Conservation (phyloP, 2,797 vertebrate species). For the Discoglossus pictus region DNA sequence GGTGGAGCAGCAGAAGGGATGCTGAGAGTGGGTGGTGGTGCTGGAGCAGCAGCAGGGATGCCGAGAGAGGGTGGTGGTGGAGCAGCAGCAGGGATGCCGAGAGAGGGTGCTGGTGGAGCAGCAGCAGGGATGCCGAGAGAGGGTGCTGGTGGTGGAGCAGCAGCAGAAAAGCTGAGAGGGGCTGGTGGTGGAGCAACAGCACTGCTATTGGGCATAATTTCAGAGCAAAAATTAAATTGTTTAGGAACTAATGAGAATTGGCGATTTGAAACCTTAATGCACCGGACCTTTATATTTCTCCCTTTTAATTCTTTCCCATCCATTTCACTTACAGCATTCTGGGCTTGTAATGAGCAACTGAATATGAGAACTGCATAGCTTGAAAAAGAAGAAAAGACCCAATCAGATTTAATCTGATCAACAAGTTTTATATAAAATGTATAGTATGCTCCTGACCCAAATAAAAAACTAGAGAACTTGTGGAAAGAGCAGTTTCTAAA, state of each 20-base stretch:
- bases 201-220: not conserved
- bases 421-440: too few species aligned
- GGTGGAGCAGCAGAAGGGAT: too few species aligned
- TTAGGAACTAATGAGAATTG: slow-evolving; percentile 2
- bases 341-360: not conserved
- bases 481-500: too few species aligned
- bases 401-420: too few species aligned
- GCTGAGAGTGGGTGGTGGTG: too few species aligned
- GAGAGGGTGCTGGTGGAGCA: too few species aligned
- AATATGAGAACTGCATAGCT: slow-evolving; percentile 38
- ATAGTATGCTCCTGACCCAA: too few species aligned
- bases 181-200: not conserved
- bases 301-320: slow-evolving; percentile 32
- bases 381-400: not conserved
- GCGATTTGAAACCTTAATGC: slow-evolving; percentile 1
- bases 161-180: not conserved
- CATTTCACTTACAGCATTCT: slow-evolving; percentile 27
- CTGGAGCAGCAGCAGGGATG: too few species aligned
- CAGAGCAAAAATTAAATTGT: not conserved
- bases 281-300: slow-evolving; percentile 27
- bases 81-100: too few species aligned
- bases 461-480: too few species aligned
- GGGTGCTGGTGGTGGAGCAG: not conserved
- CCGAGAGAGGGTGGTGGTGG: too few species aligned
- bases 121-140: too few species aligned